These are phyloP conservation scores for Thamnophis sirtalis DNA, from an alignment of 2,113 vertebrate genomes.

Conservation along the genomic window DNA sequence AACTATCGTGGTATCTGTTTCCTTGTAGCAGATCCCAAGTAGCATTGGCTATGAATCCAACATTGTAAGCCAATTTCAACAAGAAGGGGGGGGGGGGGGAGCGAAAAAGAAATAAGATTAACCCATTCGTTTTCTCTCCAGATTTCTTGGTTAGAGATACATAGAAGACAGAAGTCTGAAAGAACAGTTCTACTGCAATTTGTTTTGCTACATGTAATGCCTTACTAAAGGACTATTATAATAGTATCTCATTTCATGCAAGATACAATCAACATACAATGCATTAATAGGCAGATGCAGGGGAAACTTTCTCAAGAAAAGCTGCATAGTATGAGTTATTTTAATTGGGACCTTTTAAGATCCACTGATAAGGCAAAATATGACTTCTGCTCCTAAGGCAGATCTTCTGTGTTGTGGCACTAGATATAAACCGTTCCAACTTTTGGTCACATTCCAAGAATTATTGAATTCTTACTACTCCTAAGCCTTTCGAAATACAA, in stretches of 20 bases:
- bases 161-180: conserved; percentile 33
- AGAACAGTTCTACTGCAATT: conserved; percentile 54
- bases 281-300: conserved; percentile 47
- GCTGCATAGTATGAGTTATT: conserved; percentile 59
- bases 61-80: conserved; percentile 57
- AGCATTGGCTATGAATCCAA: conserved; percentile 54
- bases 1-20: conserved; percentile 53
- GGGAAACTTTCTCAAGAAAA: conserved; percentile 53
- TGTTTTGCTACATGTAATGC: conserved; percentile 63
- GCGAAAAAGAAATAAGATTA: conserved; percentile 31
- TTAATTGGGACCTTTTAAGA: conserved; percentile 54
- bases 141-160: neutral
- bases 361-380: conserved; percentile 57
- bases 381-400: conserved; percentile 35
- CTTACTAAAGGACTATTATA: conserved; percentile 64
- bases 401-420: conserved; percentile 33
- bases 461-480: conserved; percentile 30
- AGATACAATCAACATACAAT: conserved; percentile 59
- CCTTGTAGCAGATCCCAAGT: conserved; percentile 57
- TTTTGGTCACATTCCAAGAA: conserved; percentile 46
- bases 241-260: conserved; percentile 59
- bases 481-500: conserved; percentile 45
- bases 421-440: conserved; percentile 33
- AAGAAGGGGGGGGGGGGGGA: neutral
- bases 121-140: conserved; percentile 61